A percentile compares a stretch with the other conserved stretches of the same genome.
Evolutionary conservation across 2,797 vertebrate species (phyloP).

Genomic region (Toxotes lorentzi): DNA sequence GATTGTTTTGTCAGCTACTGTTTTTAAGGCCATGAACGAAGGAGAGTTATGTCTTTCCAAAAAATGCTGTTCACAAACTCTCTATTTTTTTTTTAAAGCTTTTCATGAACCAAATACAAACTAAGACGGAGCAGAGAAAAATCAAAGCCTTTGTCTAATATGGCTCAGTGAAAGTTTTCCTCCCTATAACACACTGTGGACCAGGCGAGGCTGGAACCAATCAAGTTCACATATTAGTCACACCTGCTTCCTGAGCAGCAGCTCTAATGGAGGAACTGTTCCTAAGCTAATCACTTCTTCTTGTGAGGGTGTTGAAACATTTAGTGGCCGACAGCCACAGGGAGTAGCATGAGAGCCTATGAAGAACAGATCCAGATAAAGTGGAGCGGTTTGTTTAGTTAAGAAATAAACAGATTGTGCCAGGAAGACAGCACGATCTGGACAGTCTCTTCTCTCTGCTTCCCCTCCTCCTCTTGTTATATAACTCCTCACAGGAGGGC

Average conservation of each 20-base stretch:
- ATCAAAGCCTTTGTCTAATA: not conserved
- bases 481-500: constrained; percentile 54
- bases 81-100: not conserved
- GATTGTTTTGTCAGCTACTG: not conserved
- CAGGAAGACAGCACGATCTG: constrained; percentile 61
- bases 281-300: constrained; percentile 22
- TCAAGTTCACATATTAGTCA: constrained; percentile 34
- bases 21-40: not conserved
- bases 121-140: not conserved
- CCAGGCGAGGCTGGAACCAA: constrained; percentile 12
- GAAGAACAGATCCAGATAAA: constrained; percentile 51
- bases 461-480: constrained; percentile 54
- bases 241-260: constrained; percentile 28
- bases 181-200: not conserved
- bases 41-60: not conserved
- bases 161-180: not conserved
- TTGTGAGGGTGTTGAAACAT: constrained; percentile 13
- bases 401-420: constrained; percentile 46
- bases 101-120: not conserved
- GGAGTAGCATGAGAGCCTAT: constrained; percentile 7
- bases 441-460: constrained; percentile 58
- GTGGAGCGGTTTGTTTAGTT: constrained; percentile 63
- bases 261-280: constrained; percentile 31
- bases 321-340: constrained; percentile 26
- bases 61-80: accelerated